Evolutionary conservation across 2,888 invertebrate genomes (phyloP).

Genomic region (Ectobius pallidus): DNA sequence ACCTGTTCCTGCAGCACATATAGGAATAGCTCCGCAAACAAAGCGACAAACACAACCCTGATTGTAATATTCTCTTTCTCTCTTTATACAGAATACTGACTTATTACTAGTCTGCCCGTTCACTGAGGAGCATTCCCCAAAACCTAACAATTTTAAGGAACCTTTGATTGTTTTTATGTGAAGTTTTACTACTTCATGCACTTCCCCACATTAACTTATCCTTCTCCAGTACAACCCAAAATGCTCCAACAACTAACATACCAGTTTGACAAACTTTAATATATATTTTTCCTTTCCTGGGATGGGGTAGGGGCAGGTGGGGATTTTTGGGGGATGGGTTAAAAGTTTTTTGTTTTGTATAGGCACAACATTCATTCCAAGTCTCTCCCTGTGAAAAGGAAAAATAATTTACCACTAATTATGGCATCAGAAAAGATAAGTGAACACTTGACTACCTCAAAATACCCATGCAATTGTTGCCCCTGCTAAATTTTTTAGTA

Average conservation of each 20-base stretch:
- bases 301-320: background rate
- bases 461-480: constrained; percentile 9
- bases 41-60: constrained; percentile 27
- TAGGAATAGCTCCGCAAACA: constrained; percentile 15
- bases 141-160: constrained; percentile 33
- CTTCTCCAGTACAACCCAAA: constrained; percentile 14
- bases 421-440: background rate
- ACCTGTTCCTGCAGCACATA: constrained; percentile 3
- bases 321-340: background rate
- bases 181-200: constrained; percentile 8
- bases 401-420: background rate
- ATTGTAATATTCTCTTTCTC: constrained; percentile 5
- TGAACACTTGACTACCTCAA: background rate
- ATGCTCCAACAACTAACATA: constrained; percentile 9
- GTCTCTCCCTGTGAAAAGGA: background rate
- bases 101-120: constrained; percentile 13
- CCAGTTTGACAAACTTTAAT: background rate
- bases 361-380: constrained; percentile 24
- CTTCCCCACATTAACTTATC: background rate
- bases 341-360: background rate
- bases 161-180: constrained; percentile 33
- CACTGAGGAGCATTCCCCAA: constrained; percentile 12
- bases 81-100: constrained; percentile 23
- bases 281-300: background rate
- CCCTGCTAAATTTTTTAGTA: background rate